Base-by-base conservation (phyloP, 2,113 vertebrate species). In the Callopanchax toddi region DNA sequence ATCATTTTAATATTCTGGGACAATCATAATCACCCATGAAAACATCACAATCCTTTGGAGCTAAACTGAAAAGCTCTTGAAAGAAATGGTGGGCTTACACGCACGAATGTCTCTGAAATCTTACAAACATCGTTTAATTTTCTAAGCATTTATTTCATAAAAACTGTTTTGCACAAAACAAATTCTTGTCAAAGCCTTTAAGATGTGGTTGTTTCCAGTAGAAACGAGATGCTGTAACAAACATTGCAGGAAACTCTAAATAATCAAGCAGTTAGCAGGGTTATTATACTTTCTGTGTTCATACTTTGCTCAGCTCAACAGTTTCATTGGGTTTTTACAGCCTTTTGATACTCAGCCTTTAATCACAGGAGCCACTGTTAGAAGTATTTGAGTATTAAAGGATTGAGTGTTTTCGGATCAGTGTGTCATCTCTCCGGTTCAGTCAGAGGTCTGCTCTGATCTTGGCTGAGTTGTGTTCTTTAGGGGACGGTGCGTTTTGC, bases 321-420 rank as follows among this genome's bases (percentile, higher is more conserved):
- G 58, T 57, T 48, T 67, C 50, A 22, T 53, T 56, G 37, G 52
- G 61, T 65, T 79, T 61, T 51, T 0, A 61, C 52, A 71, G 66
- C 62, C 65, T 70, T 67, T 66, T 59, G 78, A 70, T 58, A 16
- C 20, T 4, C 6, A 16, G 29, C 13, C 36, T 57, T 56, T 71
- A 18, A 69, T 78, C 71, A 57, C 51, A 62, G 59, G 49, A 66
- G 48, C 23, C 34, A 10, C 29, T 17, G 49, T 46, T 58, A 57
- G 67, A 49, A 44, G 57, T 57, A 11, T 15, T 39, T 11, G 40
- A 54, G 64, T 70, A 67, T 76, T 68, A 46, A 55, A 65, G 69
- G 52, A 74, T 46, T 60, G 48, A 49, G 20, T 71, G 80, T 74
- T 78, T 76, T 86, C 74, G 75, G 71, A 76, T 82, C 65, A 67